Evolutionary conservation across 2,113 vertebrate species (phyloP), one percentile per base, ranked within the genome.

Genomic region (Perca fluviatilis): DNA sequence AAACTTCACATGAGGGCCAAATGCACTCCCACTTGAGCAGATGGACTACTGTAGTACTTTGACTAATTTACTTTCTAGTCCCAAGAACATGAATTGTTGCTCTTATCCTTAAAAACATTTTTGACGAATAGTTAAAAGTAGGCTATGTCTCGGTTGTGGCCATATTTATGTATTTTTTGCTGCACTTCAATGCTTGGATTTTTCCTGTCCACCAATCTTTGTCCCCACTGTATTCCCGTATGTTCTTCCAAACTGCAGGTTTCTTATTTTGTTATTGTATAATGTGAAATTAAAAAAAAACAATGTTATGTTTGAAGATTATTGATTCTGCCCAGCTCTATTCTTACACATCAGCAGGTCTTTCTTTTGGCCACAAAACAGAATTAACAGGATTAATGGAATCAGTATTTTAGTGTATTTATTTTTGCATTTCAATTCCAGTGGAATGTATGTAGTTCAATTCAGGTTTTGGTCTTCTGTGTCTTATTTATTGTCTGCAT

Each of bases 21-120:
- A 11, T 69, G 69, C 67, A 83, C 74, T 71, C 67, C 80, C 74
- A 72, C 67, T 72, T 30, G 51, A 72, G 47, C 36, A 79, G 56
- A 68, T 62, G 71, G 57, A 69, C n/a, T 10, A 43, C 10, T 43
- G 9, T 43, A 40, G 49, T 63, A 27, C 57, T 57, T 79, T 69
- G 21, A 68, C 63, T 74, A 74, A 66, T 83, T 84, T 30, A 50
- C 62, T 68, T 84, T 62, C 62, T 47, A 21, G 27, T 62, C 47
- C 47, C 76, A 74, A 84, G 62, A 68, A 79, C 70, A 63, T 21
- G 21, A 46, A 72, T 51, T 58, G n/a, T 65, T 58, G 51, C 43
- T n/a, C 43, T 46, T 9, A 27, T 46, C 21, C 47, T 68, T 46
- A 43, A 40, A 66, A 58, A 27, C 16, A 11, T 40, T 49, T 47